phyloP scores from a whole-genome alignment of 2,797 vertebrate genomes.

The Argya squamiceps region DNA sequence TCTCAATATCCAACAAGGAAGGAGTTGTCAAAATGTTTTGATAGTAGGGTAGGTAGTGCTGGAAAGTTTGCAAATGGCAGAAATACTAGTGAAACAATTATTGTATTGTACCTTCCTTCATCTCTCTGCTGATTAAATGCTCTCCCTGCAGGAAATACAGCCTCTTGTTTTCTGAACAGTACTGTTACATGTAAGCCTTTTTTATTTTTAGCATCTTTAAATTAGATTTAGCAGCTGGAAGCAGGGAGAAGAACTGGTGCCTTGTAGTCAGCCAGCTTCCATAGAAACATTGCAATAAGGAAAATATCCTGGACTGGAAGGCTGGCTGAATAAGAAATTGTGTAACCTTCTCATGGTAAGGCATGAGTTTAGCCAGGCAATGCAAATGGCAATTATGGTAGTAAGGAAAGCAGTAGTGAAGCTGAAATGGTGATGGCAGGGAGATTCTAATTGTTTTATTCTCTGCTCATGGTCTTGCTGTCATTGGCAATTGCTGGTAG shows the following conservation, averaged over 20 bases:
- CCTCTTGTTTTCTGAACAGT: neutral
- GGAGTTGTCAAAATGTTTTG: neutral
- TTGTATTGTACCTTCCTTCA: neutral
- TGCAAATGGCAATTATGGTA: neutral
- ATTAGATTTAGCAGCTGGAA: constrained; percentile 39
- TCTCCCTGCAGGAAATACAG: neutral
- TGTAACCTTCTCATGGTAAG: neutral
- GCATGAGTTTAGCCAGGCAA: neutral
- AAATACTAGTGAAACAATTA: neutral
- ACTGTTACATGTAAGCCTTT: neutral
- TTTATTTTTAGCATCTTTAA: constrained; percentile 53
- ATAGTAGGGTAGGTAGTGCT: neutral
- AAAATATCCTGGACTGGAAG: neutral
- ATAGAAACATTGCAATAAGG: neutral
- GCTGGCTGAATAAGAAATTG: neutral
- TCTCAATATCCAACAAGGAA: neutral
- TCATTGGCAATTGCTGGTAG: neutral
- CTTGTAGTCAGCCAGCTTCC: neutral
- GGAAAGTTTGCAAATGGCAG: neutral
- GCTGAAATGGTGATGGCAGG: neutral
- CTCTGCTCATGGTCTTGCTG: neutral
- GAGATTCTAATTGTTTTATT: neutral
- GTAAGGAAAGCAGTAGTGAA: neutral
- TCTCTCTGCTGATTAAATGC: neutral
- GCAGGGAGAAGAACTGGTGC: neutral